These are phyloP conservation scores for Tetragnatha montana DNA, from an alignment of 2,888 invertebrate species.

Conservation along the genomic window DNA sequence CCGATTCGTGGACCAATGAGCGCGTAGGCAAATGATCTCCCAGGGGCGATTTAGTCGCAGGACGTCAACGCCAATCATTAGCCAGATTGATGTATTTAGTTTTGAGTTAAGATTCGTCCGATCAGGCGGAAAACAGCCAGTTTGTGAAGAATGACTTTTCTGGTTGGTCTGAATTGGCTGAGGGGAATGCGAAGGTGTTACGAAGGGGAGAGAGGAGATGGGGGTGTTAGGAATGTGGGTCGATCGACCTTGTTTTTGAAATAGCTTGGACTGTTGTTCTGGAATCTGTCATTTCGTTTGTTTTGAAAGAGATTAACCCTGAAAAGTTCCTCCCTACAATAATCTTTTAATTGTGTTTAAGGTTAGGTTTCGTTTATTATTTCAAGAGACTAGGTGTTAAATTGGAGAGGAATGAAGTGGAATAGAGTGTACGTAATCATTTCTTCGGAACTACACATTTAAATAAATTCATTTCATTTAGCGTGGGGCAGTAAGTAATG, in stretches of 20 bases:
- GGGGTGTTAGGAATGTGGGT: neutral
- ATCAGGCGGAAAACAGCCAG: constrained; percentile 61
- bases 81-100: constrained; percentile 70
- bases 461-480: too few relatives aligned
- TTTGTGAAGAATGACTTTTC: constrained; percentile 59
- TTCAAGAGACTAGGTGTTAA: too few relatives aligned
- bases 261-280: too few relatives aligned
- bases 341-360: too few relatives aligned
- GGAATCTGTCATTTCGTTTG: too few relatives aligned
- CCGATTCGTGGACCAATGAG: constrained; percentile 58
- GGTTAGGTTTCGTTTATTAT: too few relatives aligned
- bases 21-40: constrained; percentile 69
- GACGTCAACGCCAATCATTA: constrained; percentile 68
- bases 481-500: too few relatives aligned
- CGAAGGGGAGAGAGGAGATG: neutral
- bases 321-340: too few relatives aligned
- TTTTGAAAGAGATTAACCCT: too few relatives aligned
- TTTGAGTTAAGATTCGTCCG: constrained; percentile 59
- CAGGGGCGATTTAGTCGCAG: constrained; percentile 68
- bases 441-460: too few relatives aligned
- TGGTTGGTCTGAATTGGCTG: neutral
- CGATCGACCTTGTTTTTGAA: neutral
- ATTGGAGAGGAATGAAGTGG: too few relatives aligned
- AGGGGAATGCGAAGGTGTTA: constrained; percentile 35
- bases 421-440: too few relatives aligned